Evolutionary conservation across 2,888 invertebrate genomes (phyloP), one percentile per base, ranked within the genome.

Genomic region (Physocephala rufipes): DNA sequence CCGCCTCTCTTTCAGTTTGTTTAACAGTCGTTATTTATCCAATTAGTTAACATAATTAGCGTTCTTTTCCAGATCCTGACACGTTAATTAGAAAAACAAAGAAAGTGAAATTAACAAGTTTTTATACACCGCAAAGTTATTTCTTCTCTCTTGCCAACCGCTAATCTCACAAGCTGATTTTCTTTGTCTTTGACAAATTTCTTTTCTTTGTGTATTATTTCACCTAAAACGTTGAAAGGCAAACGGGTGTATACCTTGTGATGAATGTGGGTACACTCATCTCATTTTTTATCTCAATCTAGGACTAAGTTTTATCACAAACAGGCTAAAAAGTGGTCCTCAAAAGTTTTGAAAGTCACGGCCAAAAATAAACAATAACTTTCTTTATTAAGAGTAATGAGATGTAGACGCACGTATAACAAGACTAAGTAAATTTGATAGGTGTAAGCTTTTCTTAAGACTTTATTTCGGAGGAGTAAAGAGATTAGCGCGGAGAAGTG

Each of bases 31-130:
- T 24, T n/a, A 58, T 19, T 24, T 15, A 58, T 26, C 28, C 58
- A 15, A 58, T 19, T 58, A 58, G 2, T 58, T 58, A 58, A 24
- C 21, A 58, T 28, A 58, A 58, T 58, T 58, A 9, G 28, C 16
- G 26, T 77, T 79, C n/a, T 70, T 71, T 73, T 80, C 78, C 5
- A 24, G 1, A 58, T 26, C 58, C 24, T 58, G 58, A 58, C 58
- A 58, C 80, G 78, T 80, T 80, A 79, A 82, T 81, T 77, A 81
- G 80, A 77, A 78, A 78, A 75, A n/a, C n/a, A n/a, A 36, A 36
- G 5, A 36, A 81, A 83, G 83, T 82, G 80, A 79, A 81, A 83
- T 82, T 81, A 82, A 81, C 77, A 82, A 82, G 76, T 83, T 82
- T 80, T 47, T 1, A n/a, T 49, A 49, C 59, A 65, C 47, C 59